A percentile compares a stretch with the other conserved stretches of the same genome.
phyloP scores from a whole-genome alignment of 1,140 invertebrate genomes.

The Cherax quadricarinatus region DNA sequence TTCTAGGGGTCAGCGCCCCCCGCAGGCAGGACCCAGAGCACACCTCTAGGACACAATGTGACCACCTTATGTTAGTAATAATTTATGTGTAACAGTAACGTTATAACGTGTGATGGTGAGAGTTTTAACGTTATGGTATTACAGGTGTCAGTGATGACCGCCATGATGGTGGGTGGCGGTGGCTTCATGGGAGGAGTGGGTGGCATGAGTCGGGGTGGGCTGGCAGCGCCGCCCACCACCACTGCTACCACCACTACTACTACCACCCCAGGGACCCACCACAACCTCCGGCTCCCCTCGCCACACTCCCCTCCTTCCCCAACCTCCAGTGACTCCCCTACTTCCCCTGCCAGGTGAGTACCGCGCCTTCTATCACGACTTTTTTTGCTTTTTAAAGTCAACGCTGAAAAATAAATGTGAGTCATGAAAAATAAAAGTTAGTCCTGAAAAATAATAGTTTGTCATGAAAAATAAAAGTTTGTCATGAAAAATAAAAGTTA shows the following conservation, averaged over 20 bases:
- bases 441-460: too few relatives aligned
- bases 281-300: slow-evolving; percentile 11
- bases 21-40: neutral
- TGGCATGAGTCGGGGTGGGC: slow-evolving; percentile 2
- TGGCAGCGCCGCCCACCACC: neutral
- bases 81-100: neutral
- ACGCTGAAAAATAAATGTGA: too few relatives aligned
- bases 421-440: too few relatives aligned
- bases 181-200: slow-evolving; percentile 1
- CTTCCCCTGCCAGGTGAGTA: slow-evolving; percentile 32
- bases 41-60: neutral
- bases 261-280: neutral
- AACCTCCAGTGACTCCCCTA: slow-evolving; percentile 38
- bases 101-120: neutral
- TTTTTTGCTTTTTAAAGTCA: too few relatives aligned
- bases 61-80: neutral
- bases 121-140: neutral
- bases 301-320: slow-evolving; percentile 35
- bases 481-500: too few relatives aligned
- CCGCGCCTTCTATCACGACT: too few relatives aligned
- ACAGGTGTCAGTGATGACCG: slow-evolving; percentile 41
- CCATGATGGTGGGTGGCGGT: slow-evolving; percentile 46
- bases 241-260: neutral
- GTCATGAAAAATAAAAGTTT: too few relatives aligned
- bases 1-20: neutral